Evolutionary conservation across 2,797 vertebrate species (phyloP).

Genomic region (Aselliscus stoliczkanus): DNA sequence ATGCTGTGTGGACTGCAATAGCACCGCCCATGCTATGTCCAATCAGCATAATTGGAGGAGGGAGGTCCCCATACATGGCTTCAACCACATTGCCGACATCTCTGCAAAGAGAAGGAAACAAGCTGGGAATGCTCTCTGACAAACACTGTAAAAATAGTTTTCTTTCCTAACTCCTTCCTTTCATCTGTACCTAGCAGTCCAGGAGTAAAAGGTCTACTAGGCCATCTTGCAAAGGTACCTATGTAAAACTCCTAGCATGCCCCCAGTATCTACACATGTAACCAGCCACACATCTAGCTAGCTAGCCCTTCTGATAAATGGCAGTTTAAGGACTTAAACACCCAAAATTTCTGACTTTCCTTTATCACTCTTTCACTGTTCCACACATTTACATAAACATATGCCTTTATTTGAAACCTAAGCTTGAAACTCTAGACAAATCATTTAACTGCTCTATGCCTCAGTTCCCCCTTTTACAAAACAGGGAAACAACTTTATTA

Average conservation of each 20-base stretch:
- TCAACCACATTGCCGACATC: conserved; percentile 96
- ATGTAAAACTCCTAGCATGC: background rate
- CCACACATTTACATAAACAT: conserved; percentile 18
- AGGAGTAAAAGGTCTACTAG: background rate
- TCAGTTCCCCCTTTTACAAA: background rate
- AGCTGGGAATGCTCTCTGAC: background rate
- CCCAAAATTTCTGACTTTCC: background rate
- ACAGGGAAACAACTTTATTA: background rate
- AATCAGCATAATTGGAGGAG: conserved; percentile 96
- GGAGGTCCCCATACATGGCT: conserved; percentile 92
- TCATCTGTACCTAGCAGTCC: background rate
- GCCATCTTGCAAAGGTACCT: background rate
- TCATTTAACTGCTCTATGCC: background rate
- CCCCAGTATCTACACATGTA: background rate
- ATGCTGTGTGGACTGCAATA: conserved; percentile 95
- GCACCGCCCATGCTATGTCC: conserved; percentile 99
- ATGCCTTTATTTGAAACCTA: conserved; percentile 34
- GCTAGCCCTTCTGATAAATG: background rate
- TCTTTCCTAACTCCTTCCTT: background rate
- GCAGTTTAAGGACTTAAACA: background rate
- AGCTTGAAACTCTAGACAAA: conserved; percentile 37
- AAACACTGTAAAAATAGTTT: background rate
- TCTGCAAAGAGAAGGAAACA: conserved; percentile 76
- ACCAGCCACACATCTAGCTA: background rate
- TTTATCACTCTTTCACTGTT: background rate